Evolutionary conservation across 2,888 invertebrate species (phyloP).

Genomic region (Apotomis capreana): DNA sequence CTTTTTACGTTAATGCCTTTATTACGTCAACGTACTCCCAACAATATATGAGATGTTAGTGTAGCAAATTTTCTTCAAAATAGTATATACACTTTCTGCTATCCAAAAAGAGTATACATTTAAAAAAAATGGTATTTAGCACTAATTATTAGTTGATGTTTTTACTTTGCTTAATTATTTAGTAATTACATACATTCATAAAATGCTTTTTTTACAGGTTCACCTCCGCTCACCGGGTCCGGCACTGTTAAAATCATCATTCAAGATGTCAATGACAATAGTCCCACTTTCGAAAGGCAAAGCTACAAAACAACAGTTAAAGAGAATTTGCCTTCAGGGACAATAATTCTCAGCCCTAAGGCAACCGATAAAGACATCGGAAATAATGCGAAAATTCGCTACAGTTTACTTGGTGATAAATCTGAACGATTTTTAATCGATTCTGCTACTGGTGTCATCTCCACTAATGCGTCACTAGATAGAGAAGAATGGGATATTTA

Average conservation of each 20-base stretch:
- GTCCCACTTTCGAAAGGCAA: constrained; percentile 93
- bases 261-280: constrained; percentile 97
- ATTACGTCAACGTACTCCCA: too few relatives aligned
- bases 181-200: not conserved
- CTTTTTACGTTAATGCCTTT: not conserved
- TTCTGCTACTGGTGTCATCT: constrained; percentile 90
- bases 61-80: too few relatives aligned
- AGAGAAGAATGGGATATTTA: constrained; percentile 91
- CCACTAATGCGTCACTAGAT: constrained; percentile 88
- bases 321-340: constrained; percentile 92
- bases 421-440: constrained; percentile 92
- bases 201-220: constrained; percentile 84
- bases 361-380: constrained; percentile 93
- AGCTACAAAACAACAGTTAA: constrained; percentile 90
- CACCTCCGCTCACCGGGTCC: constrained; percentile 95
- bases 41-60: too few relatives aligned
- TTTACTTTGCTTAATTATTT: not conserved
- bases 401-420: constrained; percentile 91
- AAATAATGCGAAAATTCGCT: constrained; percentile 93
- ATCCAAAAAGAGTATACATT: too few relatives aligned
- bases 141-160: too few relatives aligned
- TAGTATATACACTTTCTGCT: too few relatives aligned
- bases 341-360: constrained; percentile 89
- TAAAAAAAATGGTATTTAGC: too few relatives aligned
- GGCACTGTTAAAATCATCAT: constrained; percentile 95